phyloP scores from a whole-genome alignment of 2,888 invertebrate genomes.

The Andrena praecox region DNA sequence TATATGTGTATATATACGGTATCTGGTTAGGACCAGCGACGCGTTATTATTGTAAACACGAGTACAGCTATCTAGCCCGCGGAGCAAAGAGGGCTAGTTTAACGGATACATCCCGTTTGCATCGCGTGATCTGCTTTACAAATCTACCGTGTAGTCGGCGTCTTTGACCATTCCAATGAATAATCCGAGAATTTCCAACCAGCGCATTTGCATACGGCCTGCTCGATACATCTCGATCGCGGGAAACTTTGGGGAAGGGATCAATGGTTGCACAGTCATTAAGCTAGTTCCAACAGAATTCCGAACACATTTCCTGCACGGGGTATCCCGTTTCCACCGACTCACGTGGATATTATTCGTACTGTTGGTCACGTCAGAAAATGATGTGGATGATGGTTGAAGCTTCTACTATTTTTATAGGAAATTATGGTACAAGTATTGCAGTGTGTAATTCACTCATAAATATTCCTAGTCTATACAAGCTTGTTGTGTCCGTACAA shows the following conservation, averaged over 20 bases:
- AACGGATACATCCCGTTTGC: conserved; percentile 28
- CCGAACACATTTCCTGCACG: not conserved
- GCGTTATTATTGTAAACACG: conserved; percentile 54
- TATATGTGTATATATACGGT: conserved; percentile 37
- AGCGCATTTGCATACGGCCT: not conserved
- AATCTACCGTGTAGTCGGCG: conserved; percentile 6
- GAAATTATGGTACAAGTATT: conserved; percentile 2
- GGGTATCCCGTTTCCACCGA: not conserved
- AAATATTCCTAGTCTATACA: conserved; percentile 18
- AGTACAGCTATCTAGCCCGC: conserved; percentile 4
- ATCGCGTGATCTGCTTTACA: conserved; percentile 9
- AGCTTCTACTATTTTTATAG: too few relatives aligned
- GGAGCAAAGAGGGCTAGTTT: conserved; percentile 41
- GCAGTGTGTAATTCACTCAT: conserved; percentile 4
- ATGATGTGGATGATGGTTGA: conserved; percentile 7
- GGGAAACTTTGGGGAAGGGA: conserved; percentile 3
- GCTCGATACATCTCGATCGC: not conserved
- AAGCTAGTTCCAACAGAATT: conserved; percentile 2
- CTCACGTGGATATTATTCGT: too few relatives aligned
- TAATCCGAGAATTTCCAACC: conserved; percentile 30
- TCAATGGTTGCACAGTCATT: conserved; percentile 6
- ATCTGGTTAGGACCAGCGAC: conserved; percentile 15
- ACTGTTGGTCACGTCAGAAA: not conserved
- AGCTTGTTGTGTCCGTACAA: too few relatives aligned
- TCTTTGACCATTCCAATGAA: conserved; percentile 48